phyloP scores from a whole-genome alignment of 1,140 invertebrate genomes.

The Mylabris phalerata region DNA sequence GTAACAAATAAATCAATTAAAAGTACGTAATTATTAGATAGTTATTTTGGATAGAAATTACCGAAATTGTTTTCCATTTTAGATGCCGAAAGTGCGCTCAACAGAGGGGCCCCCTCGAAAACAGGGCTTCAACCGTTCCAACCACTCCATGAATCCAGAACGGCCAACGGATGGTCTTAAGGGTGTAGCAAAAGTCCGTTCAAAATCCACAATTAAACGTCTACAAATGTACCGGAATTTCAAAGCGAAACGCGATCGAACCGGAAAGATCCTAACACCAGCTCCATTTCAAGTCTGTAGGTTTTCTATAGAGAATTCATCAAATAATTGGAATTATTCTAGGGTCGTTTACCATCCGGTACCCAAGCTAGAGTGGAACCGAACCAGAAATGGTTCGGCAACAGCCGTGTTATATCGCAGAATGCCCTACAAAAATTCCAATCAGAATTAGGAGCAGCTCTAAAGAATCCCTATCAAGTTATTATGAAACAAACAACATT shows the following conservation, averaged over 20 bases:
- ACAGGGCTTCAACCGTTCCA: conserved; percentile 69
- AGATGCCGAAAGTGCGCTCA: conserved; percentile 68
- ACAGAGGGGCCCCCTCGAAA: conserved; percentile 61
- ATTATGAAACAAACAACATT: conserved; percentile 94
- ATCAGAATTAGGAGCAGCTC: conserved; percentile 86
- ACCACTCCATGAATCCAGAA: conserved; percentile 86
- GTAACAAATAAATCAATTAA: too few relatives aligned
- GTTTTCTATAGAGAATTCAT: background rate
- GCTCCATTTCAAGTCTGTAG: conserved; percentile 68
- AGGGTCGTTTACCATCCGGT: conserved; percentile 82
- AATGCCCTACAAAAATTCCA: conserved; percentile 95
- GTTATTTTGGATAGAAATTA: too few relatives aligned
- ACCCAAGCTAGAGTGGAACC: conserved; percentile 92
- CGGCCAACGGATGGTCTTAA: conserved; percentile 67
- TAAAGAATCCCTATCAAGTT: conserved; percentile 95
- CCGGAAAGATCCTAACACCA: conserved; percentile 87
- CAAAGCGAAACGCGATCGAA: conserved; percentile 86
- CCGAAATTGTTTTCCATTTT: conserved; percentile 7
- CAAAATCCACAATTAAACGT: conserved; percentile 90
- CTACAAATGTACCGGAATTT: conserved; percentile 97
- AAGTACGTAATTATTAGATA: too few relatives aligned
- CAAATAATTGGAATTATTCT: conserved; percentile 33
- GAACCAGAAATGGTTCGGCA: conserved; percentile 97
- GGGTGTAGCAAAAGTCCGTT: conserved; percentile 77
- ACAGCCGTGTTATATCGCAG: conserved; percentile 87